These are phyloP conservation scores for Eulithis testata DNA, from an alignment of 2,888 invertebrate species.

Conservation along the genomic window DNA sequence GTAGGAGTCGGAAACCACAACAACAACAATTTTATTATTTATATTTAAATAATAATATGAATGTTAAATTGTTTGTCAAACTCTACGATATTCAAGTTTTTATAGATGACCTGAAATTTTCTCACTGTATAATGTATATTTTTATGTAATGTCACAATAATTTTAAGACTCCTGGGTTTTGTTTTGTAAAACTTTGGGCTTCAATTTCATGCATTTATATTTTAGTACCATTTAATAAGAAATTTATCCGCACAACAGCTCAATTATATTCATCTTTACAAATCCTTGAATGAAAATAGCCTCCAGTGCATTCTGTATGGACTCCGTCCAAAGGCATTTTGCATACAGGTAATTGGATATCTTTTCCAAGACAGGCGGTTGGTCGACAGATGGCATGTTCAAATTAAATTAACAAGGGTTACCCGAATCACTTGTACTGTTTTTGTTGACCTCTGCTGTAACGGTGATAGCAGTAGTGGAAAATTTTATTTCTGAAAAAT, in stretches of 20 bases:
- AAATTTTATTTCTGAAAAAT: no score
- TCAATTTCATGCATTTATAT: constrained; percentile 7
- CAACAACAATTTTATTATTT: no score
- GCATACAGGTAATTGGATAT: constrained; percentile 66
- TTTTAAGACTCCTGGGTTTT: neutral
- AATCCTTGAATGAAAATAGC: constrained; percentile 41
- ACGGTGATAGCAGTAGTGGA: constrained; percentile 13
- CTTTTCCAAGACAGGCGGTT: constrained; percentile 56
- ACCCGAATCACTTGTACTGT: constrained; percentile 60
- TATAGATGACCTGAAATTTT: no score
- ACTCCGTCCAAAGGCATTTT: constrained; percentile 50
- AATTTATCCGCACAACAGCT: constrained; percentile 35
- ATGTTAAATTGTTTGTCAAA: no score
- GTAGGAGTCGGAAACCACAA: no score
- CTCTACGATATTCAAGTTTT: no score
- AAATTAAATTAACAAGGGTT: constrained; percentile 77
- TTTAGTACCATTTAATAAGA: constrained; percentile 24
- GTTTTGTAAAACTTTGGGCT: neutral
- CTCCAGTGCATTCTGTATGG: constrained; percentile 42
- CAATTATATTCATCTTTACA: constrained; percentile 33
- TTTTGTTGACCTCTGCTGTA: constrained; percentile 34
- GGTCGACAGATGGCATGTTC: constrained; percentile 70
- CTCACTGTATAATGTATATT: no score
- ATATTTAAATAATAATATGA: no score
- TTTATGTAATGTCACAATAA: no score